A percentile compares a stretch with the other conserved stretches of the same genome.
Evolutionary conservation across 1,140 invertebrate species (phyloP).

Genomic region (Ooceraea biroi): DNA sequence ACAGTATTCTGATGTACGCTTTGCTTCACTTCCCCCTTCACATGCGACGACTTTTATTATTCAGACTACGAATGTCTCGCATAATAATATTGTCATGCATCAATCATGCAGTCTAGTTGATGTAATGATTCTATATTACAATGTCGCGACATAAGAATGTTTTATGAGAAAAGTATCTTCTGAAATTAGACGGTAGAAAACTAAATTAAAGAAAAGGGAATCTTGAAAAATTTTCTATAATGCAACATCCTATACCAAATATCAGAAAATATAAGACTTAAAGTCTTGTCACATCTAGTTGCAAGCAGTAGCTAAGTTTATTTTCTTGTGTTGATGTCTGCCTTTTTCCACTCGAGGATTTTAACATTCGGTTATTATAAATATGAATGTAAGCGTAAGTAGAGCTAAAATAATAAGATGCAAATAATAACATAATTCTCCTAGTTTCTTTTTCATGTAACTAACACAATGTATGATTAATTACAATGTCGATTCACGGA

Average conservation of each 20-base stretch:
- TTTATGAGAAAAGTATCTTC: not conserved
- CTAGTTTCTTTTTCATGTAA: too few relatives aligned
- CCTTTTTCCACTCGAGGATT: not conserved
- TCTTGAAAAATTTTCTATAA: not conserved
- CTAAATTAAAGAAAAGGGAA: not conserved
- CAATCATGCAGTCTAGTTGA: not conserved
- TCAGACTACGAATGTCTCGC: constrained; percentile 3
- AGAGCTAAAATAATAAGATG: too few relatives aligned
- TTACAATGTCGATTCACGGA: too few relatives aligned
- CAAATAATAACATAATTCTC: too few relatives aligned
- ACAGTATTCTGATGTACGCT: constrained; percentile 3
- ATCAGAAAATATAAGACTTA: not conserved
- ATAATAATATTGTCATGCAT: constrained; percentile 24
- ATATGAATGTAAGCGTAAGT: too few relatives aligned
- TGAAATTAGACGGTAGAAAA: not conserved
- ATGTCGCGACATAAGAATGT: constrained; percentile 10
- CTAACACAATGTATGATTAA: too few relatives aligned
- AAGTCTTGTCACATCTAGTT: not conserved
- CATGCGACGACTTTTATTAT: constrained; percentile 28
- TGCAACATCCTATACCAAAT: not conserved
- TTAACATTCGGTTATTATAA: constrained; percentile 2
- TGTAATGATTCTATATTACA: not conserved
- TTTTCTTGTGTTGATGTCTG: too few relatives aligned
- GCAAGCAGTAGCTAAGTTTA: too few relatives aligned
- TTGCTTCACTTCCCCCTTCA: not conserved